Evolutionary conservation across 92 coral and sea anemone genomes (phyloP).

Genomic region (Phenganax stokvisi): DNA sequence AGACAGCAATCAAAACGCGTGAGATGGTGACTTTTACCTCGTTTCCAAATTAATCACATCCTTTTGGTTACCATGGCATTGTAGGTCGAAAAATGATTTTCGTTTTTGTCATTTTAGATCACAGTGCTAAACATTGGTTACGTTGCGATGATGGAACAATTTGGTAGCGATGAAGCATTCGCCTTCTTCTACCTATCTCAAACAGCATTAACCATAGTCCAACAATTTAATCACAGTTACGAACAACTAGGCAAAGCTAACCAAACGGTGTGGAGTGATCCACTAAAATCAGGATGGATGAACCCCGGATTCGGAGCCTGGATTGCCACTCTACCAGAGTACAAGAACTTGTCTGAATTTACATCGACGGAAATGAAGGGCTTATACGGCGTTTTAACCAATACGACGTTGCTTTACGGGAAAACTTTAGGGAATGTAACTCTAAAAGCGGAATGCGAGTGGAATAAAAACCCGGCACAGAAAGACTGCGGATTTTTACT

Average conservation of each 20-base stretch:
- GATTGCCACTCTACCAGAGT: slow-evolving; percentile 32
- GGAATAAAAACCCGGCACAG: slow-evolving; percentile 20
- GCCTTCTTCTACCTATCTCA: slow-evolving; percentile 52
- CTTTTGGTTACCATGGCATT: too few species aligned
- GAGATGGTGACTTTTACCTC: too few species aligned
- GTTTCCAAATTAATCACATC: too few species aligned
- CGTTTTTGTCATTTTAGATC: slow-evolving; percentile 42
- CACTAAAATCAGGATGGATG: not conserved
- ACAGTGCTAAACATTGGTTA: slow-evolving; percentile 68
- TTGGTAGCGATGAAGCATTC: slow-evolving; percentile 49
- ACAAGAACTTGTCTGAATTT: not conserved
- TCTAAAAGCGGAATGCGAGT: not conserved
- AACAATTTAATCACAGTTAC: slow-evolving; percentile 31
- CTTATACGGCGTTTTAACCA: slow-evolving; percentile 55
- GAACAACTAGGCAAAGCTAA: slow-evolving; percentile 49
- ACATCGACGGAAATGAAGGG: slow-evolving; percentile 57
- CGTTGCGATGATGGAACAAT: slow-evolving; percentile 55
- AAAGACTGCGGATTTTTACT: slow-evolving; percentile 27
- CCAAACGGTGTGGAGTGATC: slow-evolving; percentile 9
- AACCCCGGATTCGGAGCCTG: slow-evolving; percentile 75
- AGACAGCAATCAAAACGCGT: too few species aligned
- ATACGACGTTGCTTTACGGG: slow-evolving; percentile 38
- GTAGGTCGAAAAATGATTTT: not conserved
- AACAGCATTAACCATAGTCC: slow-evolving; percentile 36
- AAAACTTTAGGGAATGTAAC: slow-evolving; percentile 43